Evolutionary conservation across 2,888 invertebrate species (phyloP).

Genomic region (Ophion ellenae): DNA sequence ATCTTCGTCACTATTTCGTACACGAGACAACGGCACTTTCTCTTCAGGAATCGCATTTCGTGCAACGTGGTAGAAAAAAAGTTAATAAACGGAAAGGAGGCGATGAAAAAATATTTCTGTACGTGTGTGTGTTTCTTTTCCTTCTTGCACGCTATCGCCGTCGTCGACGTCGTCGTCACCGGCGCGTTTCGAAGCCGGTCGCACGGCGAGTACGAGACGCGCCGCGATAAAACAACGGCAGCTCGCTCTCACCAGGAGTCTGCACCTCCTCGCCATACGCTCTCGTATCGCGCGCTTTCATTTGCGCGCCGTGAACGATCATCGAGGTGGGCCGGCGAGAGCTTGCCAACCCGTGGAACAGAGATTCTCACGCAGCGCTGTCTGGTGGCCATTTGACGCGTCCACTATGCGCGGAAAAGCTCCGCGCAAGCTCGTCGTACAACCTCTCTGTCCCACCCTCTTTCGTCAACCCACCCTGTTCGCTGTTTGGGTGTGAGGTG

Average conservation of each 20-base stretch:
- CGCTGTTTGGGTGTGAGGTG: not conserved
- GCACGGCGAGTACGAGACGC: constrained; percentile 53
- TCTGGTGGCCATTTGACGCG: constrained; percentile 74
- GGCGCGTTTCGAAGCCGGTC: constrained; percentile 49
- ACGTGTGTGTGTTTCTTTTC: not conserved
- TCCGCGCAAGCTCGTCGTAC: constrained; percentile 74
- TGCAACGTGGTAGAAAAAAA: not conserved
- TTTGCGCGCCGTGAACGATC: constrained; percentile 71
- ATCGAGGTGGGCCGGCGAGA: constrained; percentile 50
- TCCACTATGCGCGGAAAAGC: constrained; percentile 64
- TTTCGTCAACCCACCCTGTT: not conserved
- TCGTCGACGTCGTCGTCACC: constrained; percentile 47
- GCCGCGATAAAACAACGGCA: constrained; percentile 57
- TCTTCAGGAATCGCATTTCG: constrained; percentile 81
- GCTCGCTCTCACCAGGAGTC: constrained; percentile 45
- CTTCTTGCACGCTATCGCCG: not conserved
- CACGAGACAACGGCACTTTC: constrained; percentile 81
- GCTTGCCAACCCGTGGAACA: constrained; percentile 60
- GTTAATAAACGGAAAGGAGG: not conserved
- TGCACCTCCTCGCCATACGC: constrained; percentile 49
- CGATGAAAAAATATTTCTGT: not conserved
- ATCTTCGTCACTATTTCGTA: constrained; percentile 57
- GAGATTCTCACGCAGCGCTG: constrained; percentile 79
- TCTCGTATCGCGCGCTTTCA: constrained; percentile 70
- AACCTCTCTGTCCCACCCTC: constrained; percentile 26